Evolutionary conservation across 2,797 vertebrate species (phyloP), one percentile per base, ranked within the genome.

Genomic region (Eutrigla gurnardus): DNA sequence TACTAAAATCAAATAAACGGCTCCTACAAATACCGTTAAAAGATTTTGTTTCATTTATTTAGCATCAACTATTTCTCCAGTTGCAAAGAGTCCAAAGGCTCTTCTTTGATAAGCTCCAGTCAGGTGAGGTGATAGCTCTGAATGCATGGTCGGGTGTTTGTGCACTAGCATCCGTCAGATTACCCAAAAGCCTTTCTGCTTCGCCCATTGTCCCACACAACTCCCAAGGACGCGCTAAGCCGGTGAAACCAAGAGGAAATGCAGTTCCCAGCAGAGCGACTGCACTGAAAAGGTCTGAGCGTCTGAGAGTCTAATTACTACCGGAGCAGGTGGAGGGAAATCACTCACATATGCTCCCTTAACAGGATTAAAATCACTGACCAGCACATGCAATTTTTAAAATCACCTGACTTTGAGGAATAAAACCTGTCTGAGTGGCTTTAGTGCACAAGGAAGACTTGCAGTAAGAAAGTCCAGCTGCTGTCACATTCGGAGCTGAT

Each of bases 171-270:
- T 65, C 47, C 52, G 64, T 57, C 52, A 76, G 25, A 43, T 37
- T 37, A 25, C 5, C 40, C 14, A 47, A 52, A 77, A 15, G 53
- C 54, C 42, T 46, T 68, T 37, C n/a, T 68, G 52, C 33, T 36
- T 63, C 8, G 7, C 17, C 32, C 7, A 11, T 15, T 50, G 40
- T 45, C 53, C 11, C n/a, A n/a, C 0, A 46, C 14, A 74, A 40
- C 18, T 66, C 43, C 25, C 6, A 59, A 35, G 52, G 10, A 42
- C 35, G 39, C 59, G 32, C 5, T 13, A 33, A 73, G 59, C 75
- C 62, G 74, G 65, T 74, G 75, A 69, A 73, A 81, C 65, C 42
- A n/a, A 49, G 65, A 35, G 43, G 33, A 73, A 74, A 63, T 18
- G 14, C 36, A 55, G 32, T 49, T 40, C 67, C 33, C 37, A 42